Evolutionary conservation across 2,888 invertebrate genomes (phyloP).

Genomic region (Sericinus montela): DNA sequence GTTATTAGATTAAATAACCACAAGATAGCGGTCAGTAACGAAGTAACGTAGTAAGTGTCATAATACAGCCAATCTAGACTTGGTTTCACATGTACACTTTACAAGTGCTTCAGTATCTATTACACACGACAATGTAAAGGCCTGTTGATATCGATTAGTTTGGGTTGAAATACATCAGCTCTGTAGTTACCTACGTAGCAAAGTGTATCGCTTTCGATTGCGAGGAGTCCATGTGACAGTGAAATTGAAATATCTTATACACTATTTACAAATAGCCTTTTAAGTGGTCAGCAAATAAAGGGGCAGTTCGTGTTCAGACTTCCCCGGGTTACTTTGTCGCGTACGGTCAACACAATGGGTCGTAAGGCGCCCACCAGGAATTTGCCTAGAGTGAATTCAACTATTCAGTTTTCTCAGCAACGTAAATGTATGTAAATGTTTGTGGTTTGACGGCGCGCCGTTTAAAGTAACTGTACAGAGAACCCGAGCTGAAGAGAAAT

Average conservation of each 20-base stretch:
- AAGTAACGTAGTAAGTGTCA: conserved; percentile 19
- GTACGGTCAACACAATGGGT: conserved; percentile 50
- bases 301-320: conserved; percentile 24
- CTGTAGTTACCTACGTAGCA: too few species aligned
- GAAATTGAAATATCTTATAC: conserved; percentile 2
- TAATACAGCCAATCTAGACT: conserved; percentile 9
- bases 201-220: neutral
- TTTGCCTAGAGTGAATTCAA: conserved; percentile 56
- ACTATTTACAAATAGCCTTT: conserved; percentile 9
- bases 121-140: too few species aligned
- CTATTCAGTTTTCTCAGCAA: conserved; percentile 52
- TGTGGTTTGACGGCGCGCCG: conserved; percentile 32
- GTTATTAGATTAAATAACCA: conserved; percentile 23
- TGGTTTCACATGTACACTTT: neutral
- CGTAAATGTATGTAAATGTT: conserved; percentile 39
- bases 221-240: neutral
- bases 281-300: conserved; percentile 20
- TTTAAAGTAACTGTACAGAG: conserved; percentile 24
- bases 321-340: conserved; percentile 41
- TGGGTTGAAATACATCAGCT: too few species aligned
- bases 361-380: conserved; percentile 54
- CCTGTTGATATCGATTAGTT: too few species aligned
- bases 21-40: conserved; percentile 16
- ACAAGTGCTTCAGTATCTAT: conserved; percentile 4
- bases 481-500: conserved; percentile 5